Conservation (phyloP, 2,797 vertebrate genomes). For the Enteromius radiatus region DNA sequence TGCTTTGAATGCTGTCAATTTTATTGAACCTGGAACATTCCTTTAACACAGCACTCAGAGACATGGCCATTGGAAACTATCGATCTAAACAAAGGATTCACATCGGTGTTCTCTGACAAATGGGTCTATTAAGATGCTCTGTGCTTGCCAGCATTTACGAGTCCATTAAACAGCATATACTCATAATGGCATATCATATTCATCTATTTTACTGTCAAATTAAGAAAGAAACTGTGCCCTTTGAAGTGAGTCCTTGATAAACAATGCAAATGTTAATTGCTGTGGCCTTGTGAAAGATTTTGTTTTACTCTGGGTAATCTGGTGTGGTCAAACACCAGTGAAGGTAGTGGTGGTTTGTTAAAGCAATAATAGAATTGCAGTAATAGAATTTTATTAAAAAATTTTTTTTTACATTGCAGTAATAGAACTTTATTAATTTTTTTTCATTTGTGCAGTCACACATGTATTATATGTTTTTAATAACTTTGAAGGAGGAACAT, state of each 20-base stretch:
- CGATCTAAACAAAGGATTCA: constrained; percentile 36
- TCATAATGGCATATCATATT: constrained; percentile 39
- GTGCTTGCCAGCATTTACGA: constrained; percentile 41
- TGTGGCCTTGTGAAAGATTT: constrained; percentile 35
- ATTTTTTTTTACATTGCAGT: no score
- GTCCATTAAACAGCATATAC: constrained; percentile 45
- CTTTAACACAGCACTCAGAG: constrained; percentile 11
- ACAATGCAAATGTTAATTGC: constrained; percentile 25
- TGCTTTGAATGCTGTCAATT: constrained; percentile 4
- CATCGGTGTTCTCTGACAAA: constrained; percentile 41
- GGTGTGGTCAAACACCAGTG: constrained; percentile 4
- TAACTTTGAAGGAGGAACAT: not conserved
- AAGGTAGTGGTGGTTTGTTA: not conserved
- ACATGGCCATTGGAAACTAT: constrained; percentile 27
- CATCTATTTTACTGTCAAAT: constrained; percentile 33
- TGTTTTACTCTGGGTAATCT: not conserved
- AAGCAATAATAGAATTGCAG: not conserved
- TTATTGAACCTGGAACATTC: constrained; percentile 17
- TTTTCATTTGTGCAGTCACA: not conserved
- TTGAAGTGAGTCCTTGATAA: constrained; percentile 36
- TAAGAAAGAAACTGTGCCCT: constrained; percentile 20
- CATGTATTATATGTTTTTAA: not conserved
- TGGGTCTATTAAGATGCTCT: constrained; percentile 49
- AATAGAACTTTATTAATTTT: constrained; percentile 3
- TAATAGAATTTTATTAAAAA: constrained; percentile 5